Base-by-base conservation (phyloP, 1,140 invertebrate species). In the Heterodera carotae region DNA sequence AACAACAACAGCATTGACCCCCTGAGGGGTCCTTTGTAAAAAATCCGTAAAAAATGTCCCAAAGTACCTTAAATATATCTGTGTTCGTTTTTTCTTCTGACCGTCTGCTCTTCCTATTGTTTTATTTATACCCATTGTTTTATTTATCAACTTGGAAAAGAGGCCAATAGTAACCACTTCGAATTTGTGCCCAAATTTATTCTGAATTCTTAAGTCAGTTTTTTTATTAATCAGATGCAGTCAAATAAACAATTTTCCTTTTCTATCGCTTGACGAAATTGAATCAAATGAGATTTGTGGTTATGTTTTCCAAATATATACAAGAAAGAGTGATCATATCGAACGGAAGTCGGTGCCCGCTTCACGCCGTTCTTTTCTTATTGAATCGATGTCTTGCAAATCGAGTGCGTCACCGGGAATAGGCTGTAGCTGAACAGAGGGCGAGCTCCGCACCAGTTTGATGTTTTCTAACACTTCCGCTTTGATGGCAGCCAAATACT, bases 381-480 rank as follows among this genome's bases (percentile, higher is more conserved):
- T 43, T 27, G 77, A 78, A 25, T 81, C 80, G 18, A 79, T 68
- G 62, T 82, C 81, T 6, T 60, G 33, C n/a, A 82, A 69, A 43
- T 82, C 81, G 60, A 80, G 81, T 5, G 79, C 31, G 48, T 82
- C 81, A 7, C 76, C 68, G 18, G 82, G 81, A 12, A 85, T 68
- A 29, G 81, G 77, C 43, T 87, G 85, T 79, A 87, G 82, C 75
- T 87, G 85, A 62, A 88, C 85, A 0, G 82, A 77, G 22, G 85
- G 85, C 36, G 85, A 86, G 15, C 69, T 71, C 29, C 79, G 73
- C 8, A 87, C 67, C 59, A 76, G 59, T 25, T 71, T 29, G 7
- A 86, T 68, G 69, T 88, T 86, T 31, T 86, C 86, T 7, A 86
- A 31, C 7, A 86, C 69, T 53, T 85, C 84, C 39, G 73, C 72